Conservation (phyloP, 2,888 invertebrate genomes). For the Cremastinae sp. region DNA sequence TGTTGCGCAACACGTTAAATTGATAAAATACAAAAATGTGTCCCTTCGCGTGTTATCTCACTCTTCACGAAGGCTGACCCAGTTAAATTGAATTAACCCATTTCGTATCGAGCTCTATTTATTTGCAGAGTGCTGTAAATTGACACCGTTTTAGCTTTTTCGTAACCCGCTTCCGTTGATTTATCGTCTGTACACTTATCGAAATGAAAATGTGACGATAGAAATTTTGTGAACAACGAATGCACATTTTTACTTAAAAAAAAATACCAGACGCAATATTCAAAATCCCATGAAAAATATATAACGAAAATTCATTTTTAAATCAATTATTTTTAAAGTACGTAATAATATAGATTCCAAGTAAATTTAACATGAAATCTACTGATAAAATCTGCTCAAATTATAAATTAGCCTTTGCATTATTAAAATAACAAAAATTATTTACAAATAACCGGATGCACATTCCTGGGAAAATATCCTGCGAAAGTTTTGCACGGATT, state of each 20-base stretch:
- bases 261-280: no score
- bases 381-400: no score
- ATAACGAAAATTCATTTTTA: no score
- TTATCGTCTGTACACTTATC: constrained; percentile 1
- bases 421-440: no score
- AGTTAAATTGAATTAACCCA: constrained; percentile 9
- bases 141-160: constrained; percentile 12
- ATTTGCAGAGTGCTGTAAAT: neutral
- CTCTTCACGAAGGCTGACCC: constrained; percentile 3
- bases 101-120: constrained; percentile 5
- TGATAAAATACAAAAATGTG: neutral
- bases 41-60: neutral
- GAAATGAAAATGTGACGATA: constrained; percentile 15
- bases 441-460: no score
- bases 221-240: neutral
- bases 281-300: no score
- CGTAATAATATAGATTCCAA: no score
- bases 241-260: neutral
- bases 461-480: no score
- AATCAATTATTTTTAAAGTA: no score
- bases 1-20: neutral
- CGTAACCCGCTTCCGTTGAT: neutral
- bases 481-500: no score
- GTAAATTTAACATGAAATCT: no score
- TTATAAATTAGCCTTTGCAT: no score